Conservation (phyloP, 1,140 invertebrate genomes). For the Paraescarpia echinospica region DNA sequence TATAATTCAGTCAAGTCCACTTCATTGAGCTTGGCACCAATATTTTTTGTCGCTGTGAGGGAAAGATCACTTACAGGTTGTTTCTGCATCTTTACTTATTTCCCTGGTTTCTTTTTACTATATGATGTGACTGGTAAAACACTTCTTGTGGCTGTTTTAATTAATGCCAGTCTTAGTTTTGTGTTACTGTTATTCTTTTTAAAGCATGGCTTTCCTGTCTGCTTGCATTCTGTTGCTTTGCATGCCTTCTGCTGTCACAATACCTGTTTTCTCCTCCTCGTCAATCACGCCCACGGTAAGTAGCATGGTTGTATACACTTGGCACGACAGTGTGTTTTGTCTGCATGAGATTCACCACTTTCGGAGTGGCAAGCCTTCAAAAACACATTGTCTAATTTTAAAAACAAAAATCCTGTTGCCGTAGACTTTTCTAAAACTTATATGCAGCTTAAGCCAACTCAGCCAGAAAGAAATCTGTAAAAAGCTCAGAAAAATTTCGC, state of each 20-base stretch:
- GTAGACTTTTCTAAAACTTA: background rate
- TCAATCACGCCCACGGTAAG: background rate
- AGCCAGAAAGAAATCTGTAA: conserved; percentile 1
- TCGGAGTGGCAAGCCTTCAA: background rate
- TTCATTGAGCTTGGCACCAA: background rate
- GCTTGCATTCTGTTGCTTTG: background rate
- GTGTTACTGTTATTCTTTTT: background rate
- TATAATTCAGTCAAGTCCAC: background rate
- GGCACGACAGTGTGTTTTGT: background rate
- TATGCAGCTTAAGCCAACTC: background rate
- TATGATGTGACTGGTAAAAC: background rate
- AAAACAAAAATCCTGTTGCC: background rate
- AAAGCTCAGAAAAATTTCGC: background rate
- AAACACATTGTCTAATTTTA: background rate
- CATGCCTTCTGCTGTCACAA: background rate
- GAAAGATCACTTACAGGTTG: background rate
- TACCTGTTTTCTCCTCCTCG: background rate
- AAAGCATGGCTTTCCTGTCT: background rate
- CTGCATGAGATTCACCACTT: background rate
- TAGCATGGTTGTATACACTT: conserved; percentile 1
- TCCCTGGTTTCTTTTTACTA: background rate
- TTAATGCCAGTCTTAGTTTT: background rate
- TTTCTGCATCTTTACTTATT: background rate
- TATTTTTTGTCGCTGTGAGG: background rate
- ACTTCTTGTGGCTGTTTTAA: background rate